Conservation (phyloP, 2,888 invertebrate species). For the Macaria notata region DNA sequence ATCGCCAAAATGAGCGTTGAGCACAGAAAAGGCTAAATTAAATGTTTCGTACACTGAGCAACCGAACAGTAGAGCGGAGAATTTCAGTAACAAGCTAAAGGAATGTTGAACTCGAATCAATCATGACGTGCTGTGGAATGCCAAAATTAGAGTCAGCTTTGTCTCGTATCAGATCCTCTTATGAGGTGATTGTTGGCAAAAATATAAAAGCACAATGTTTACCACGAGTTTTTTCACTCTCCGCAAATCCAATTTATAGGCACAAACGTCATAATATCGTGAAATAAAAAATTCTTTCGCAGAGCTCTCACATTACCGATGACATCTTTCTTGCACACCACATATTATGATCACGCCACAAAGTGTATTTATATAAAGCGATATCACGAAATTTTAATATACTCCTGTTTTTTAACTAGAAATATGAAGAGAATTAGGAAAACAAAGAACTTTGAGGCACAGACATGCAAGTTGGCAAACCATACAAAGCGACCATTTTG, state of each 20-base stretch:
- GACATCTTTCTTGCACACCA: constrained; percentile 72
- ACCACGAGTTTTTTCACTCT: constrained; percentile 64
- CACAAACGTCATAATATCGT: constrained; percentile 69
- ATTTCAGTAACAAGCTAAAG: constrained; percentile 41
- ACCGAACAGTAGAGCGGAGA: constrained; percentile 21
- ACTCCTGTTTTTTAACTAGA: constrained; percentile 48
- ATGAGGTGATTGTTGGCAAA: constrained; percentile 5
- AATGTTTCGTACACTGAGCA: neutral
- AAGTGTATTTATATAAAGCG: constrained; percentile 46
- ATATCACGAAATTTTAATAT: constrained; percentile 44
- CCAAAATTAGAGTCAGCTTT: constrained; percentile 77
- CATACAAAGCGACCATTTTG: constrained; percentile 88
- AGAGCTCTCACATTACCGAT: constrained; percentile 81
- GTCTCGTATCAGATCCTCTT: constrained; percentile 41
- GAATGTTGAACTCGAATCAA: constrained; percentile 59
- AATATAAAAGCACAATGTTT: constrained; percentile 35
- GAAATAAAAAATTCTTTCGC: constrained; percentile 68
- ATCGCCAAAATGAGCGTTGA: neutral
- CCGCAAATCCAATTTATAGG: constrained; percentile 56
- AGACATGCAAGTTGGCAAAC: constrained; percentile 84
- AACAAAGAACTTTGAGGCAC: constrained; percentile 80
- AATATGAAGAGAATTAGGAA: constrained; percentile 62
- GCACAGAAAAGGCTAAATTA: constrained; percentile 4
- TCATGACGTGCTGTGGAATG: constrained; percentile 75
- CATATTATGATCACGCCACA: constrained; percentile 47